phyloP scores from a whole-genome alignment of 2,113 vertebrate genomes.

The Hucho hucho region DNA sequence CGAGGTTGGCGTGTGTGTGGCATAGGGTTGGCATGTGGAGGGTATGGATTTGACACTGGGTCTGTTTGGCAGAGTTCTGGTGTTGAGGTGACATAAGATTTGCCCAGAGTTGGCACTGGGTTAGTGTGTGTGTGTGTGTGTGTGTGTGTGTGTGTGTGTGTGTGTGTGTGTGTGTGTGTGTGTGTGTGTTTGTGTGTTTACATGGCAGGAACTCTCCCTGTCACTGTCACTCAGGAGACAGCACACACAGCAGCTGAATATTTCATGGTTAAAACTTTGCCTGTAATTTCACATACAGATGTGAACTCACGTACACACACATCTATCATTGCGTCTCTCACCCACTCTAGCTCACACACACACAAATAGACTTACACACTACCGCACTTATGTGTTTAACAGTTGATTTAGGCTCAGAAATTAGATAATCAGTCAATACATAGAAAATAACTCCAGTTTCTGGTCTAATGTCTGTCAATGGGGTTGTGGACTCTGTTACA shows the following conservation, averaged over 20 bases:
- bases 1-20: conserved; percentile 64
- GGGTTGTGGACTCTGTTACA: background rate
- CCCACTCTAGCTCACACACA: no score
- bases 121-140: conserved; percentile 20
- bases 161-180: background rate
- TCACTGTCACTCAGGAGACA: conserved; percentile 38
- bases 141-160: background rate
- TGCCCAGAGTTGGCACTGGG: conserved; percentile 46
- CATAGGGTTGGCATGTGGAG: conserved; percentile 62
- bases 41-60: conserved; percentile 60
- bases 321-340: no score
- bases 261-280: conserved; percentile 59
- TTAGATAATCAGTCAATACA: background rate
- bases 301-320: no score
- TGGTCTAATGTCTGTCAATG: background rate
- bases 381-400: background rate
- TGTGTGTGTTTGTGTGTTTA: no score
- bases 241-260: conserved; percentile 54
- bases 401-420: background rate
- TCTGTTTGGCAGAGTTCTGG: conserved; percentile 60
- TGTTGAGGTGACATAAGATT: conserved; percentile 60
- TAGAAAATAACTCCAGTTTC: background rate
- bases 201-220: background rate
- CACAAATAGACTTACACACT: no score
- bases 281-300: conserved; percentile 46